Percentiles rank a stretch among this genome's conserved stretches.
phyloP scores from a whole-genome alignment of 2,888 invertebrate species.

The Tipula unca region DNA sequence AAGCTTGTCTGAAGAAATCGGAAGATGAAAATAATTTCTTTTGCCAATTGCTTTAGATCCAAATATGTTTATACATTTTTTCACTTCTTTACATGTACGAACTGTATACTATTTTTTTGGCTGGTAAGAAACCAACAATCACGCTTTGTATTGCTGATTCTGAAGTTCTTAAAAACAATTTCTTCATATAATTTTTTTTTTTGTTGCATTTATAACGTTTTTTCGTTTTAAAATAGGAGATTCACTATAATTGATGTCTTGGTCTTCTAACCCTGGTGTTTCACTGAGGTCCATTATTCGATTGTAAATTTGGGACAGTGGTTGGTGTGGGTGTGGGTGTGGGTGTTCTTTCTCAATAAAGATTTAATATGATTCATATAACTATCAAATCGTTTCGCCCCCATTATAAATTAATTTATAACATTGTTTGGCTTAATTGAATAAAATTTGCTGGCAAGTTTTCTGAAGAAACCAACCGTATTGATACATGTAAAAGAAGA shows the following conservation, averaged over 20 bases:
- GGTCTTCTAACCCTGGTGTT: background rate
- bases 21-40: background rate
- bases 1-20: background rate
- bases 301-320: conserved; percentile 27
- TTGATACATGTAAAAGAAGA: conserved; percentile 26
- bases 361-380: no score
- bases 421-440: conserved; percentile 22
- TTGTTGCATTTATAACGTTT: no score
- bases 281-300: conserved; percentile 23
- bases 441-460: background rate
- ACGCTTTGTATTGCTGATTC: background rate
- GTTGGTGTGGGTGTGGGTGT: no score
- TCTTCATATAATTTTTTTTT: conserved; percentile 17
- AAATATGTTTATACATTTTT: background rate
- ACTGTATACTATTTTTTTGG: no score
- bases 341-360: no score
- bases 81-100: no score
- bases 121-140: conserved; percentile 9
- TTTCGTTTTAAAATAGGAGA: no score
- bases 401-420: conserved; percentile 27
- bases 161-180: background rate
- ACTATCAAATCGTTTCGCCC: conserved; percentile 25
- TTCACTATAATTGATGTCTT: no score
- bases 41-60: background rate
- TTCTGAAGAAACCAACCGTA: conserved; percentile 26